Base-by-base conservation (phyloP, 2,113 vertebrate species). In the Ceyx melanurus region DNA sequence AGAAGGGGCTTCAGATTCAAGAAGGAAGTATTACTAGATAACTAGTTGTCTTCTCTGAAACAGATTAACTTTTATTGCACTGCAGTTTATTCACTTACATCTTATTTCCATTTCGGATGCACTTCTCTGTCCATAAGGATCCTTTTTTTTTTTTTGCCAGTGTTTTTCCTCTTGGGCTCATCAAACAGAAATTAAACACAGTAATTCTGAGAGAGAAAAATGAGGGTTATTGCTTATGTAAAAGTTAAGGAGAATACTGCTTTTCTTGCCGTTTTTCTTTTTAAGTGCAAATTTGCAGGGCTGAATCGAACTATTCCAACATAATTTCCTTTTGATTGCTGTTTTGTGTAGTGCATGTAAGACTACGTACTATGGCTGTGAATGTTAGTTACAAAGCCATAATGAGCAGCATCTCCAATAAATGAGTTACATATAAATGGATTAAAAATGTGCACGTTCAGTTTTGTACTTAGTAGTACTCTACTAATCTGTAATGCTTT, bases 321-420 rank as follows among this genome's bases (percentile, higher is more conserved):
- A 61, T 75, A 2, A 45, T 91, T 96, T 79, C 23, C 76, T 95
- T 91, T 93, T 33, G 83, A 42, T 56, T 85, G 16, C 64, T 54
- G 48, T 74, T 94, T 94, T 75, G 29, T 50, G 35, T 81, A 85
- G 73, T 23, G 15, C 22, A 1, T 37, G 15, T 67, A 72, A 91
- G 71, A 70, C 58, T 88, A 51, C 11, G 4, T 42, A 43, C 70
- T 81, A 35, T 58, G 73, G 25, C 66, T 82, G 8, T 78, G 58
- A 88, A 80, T 86, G 23, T 94, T 84, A 81, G 46, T 71, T 94
- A 94, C 58, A 33, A 89, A 94, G 58, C n/a, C 67, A 75, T 88
- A 95, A 93, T 58, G 66, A 93, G 53, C 81, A 89, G 29, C 81
- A 86, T 94, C 95, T 66, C 86, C 65, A 86, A 61, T 81, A 73